Evolutionary conservation across 2,113 vertebrate species (phyloP), one percentile per base, ranked within the genome.

Genomic region (Notothenia coriiceps): DNA sequence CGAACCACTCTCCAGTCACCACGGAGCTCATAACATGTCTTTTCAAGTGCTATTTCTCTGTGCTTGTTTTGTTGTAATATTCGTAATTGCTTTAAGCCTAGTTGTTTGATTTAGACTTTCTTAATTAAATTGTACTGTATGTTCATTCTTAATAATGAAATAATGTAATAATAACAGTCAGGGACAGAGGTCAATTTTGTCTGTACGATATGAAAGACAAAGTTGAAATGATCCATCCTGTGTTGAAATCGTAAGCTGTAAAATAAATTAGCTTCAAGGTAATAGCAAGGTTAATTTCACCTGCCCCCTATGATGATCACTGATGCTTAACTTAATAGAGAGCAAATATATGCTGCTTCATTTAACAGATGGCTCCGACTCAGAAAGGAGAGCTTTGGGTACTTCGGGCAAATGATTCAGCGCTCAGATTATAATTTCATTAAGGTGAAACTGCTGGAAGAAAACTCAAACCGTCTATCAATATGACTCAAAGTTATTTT

Each of bases 321-420:
- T 91, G 93, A 93, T 92, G 91, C 91, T 91, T 90, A 86, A 93
- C 91, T 89, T 93, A 91, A 93, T 90, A 88, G 85, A 93, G 90
- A 92, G 86, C 89, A 92, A 93, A 94, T 94, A 92, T 93, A 92
- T 91, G 89, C 92, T 91, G 93, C 91, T 93, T 93, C 91, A 90
- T 91, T 92, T 87, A 91, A 89, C 93, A 93, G 92, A 93, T 90
- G 90, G 89, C 89, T 90, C 74, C 61, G 88, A 87, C 82, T 92
- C 84, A 89, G 89, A 90, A 88, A 86, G 80, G 85, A 88, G 82
- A 89, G 91, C 87, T 90, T 87, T 87, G 88, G 92, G 71, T 90
- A 88, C 91, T 93, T 91, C 85, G 86, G 86, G 89, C 84, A 83
- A 92, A 79, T 91, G 89, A 92, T 92, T 93, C 92, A 90, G 79